Base-by-base conservation (phyloP, 2,797 vertebrate genomes). In the Staurois parvus region DNA sequence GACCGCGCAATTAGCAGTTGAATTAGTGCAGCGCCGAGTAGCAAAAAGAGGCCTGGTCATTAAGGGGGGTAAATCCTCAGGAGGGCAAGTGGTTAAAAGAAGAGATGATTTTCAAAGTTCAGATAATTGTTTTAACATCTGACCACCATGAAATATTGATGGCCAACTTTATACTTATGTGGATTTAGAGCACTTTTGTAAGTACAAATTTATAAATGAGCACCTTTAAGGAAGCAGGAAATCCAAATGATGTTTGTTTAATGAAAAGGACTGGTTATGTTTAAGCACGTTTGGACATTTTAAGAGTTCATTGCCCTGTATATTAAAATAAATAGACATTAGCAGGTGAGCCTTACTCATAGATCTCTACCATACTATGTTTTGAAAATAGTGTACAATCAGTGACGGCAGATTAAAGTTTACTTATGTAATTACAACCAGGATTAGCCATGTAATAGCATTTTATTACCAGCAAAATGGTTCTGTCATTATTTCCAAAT, bases 401-500 rank as follows among this genome's bases (percentile, higher is more conserved):
- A 68, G 84, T 21, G 37, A 80, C 3, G 8, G 62, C 72, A 75
- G 59, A 85, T 79, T 85, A 67, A 79, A 74, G n/a, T 29, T 34
- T 40, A 34, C 29, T 79, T 52, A 42, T 66, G 29, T 79, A 81
- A 85, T 85, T 66, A 80, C 56, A 85, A 56, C 40, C 42, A 69
- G 72, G 77, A 75, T 79, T 85, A 85, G 79, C 62, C 59, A 45
- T 75, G 42, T 59, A 75, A 81, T 85, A 26, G 17, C 59, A 68
- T 76, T 79, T 64, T 79, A 84, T 85, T 67, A 73, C 76, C 76
- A 72, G 59, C 76, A 74, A 80, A 77, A 79, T 40, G 29, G 32
- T 84, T 59, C 70, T 68, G 79, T 81, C 73, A 81, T 81, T 76
- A 70, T 77, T 72, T 85, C 81, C 72, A 81, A 64, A 81, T 81